These are phyloP conservation scores for Danaus chrysippus DNA, from an alignment of 2,888 invertebrate species.

Conservation along the genomic window DNA sequence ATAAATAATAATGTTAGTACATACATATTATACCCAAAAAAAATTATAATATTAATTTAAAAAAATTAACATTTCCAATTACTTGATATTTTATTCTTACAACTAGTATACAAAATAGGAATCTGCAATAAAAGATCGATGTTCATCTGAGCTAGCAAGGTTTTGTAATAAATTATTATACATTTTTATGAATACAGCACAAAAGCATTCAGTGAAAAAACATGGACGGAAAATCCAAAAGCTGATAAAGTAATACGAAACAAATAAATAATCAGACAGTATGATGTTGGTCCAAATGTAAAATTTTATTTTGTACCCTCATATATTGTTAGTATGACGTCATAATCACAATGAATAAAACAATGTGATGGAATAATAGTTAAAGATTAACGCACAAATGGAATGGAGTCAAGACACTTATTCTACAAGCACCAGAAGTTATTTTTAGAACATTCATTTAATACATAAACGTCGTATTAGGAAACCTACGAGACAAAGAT, in stretches of 20 bases:
- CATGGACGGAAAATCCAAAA: conserved; percentile 23
- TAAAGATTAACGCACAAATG: conserved; percentile 44
- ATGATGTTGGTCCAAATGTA: conserved; percentile 11
- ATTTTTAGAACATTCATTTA: conserved; percentile 18
- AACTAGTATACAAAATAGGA: conserved; percentile 73
- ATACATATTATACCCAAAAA: conserved; percentile 48
- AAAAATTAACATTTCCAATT: conserved; percentile 34
- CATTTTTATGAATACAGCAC: background rate
- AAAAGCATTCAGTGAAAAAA: background rate
- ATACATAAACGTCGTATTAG: conserved; percentile 26
- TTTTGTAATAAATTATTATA: conserved; percentile 1
- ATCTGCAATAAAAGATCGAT: conserved; percentile 69
- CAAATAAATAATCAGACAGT: conserved; percentile 9
- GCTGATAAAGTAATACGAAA: background rate
- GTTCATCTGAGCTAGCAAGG: conserved; percentile 21
- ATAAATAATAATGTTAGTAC: conserved; percentile 53
- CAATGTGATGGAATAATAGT: background rate
- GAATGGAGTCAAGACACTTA: conserved; percentile 68
- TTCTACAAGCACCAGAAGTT: conserved; percentile 74
- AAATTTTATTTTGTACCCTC: conserved; percentile 8
- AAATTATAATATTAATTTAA: conserved; percentile 37
- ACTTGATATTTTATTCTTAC: conserved; percentile 59
- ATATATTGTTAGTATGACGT: conserved; percentile 27
- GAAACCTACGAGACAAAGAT: conserved; percentile 9
- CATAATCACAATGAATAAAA: conserved; percentile 2